phyloP scores from a whole-genome alignment of 2,113 vertebrate genomes.

The Syrmaticus mikado region DNA sequence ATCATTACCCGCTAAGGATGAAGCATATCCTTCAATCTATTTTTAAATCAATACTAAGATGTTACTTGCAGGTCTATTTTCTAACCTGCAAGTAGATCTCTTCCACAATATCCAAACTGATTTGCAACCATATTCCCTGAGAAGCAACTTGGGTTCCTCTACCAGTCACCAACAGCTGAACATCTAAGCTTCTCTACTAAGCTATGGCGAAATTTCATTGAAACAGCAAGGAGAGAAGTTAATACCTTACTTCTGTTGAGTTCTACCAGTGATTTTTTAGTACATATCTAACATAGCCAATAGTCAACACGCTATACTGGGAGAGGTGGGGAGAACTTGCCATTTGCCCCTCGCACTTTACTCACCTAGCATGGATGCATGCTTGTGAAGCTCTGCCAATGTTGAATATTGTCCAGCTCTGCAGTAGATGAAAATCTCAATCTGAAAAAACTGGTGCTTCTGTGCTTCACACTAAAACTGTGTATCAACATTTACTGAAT shows the following conservation, averaged over 20 bases:
- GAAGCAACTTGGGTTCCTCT: neutral
- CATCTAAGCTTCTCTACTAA: neutral
- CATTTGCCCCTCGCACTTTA: neutral
- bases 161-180: rapidly evolving
- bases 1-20: neutral
- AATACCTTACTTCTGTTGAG: neutral
- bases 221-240: neutral
- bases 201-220: neutral
- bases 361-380: neutral
- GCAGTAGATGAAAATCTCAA: neutral
- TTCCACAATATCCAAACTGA: neutral
- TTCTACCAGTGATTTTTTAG: neutral
- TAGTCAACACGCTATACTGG: neutral
- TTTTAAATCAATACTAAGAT: neutral
- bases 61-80: neutral
- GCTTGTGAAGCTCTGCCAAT: neutral
- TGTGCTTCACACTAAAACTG: neutral
- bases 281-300: neutral
- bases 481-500: neutral
- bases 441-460: neutral
- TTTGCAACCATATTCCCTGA: neutral
- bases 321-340: neutral
- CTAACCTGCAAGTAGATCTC: neutral
- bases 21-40: neutral
- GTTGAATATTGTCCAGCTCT: neutral